Evolutionary conservation across 1,140 invertebrate species (phyloP), one percentile per base, ranked within the genome.

Genomic region (Brachionus sp.): DNA sequence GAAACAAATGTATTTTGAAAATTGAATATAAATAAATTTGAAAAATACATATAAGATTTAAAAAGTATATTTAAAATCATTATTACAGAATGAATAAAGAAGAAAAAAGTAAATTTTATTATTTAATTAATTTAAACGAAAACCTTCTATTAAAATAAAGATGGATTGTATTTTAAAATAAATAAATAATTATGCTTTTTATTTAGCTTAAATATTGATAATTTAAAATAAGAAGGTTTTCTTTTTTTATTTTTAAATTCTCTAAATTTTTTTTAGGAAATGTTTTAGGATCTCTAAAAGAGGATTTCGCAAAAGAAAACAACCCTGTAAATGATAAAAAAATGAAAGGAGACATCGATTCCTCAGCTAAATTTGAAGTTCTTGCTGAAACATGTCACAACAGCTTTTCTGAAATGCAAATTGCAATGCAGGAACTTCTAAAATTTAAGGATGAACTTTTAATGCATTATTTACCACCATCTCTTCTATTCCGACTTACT

Each of bases 401-500:
- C 16, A 64, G 39, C 13, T 84, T 84, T 23, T 66, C 80, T 23
- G 80, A 82, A 82, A 25, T 70, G 4, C 57, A 82, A 66, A 10
- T 50, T 16, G 10, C 62, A 77, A 64, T 84, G 53, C 83, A 84
- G 12, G 83, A 89, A 86, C 82, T 88, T 10, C 83, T 88, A 25
- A 86, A 86, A n/a, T 84, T 89, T 78, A 89, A 89, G 84, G 87
- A 88, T 86, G 86, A 88, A 75, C 83, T 89, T 84, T 82, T 89
- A 12, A 85, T 86, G 25, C 87, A 89, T 84, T 73, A 85, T 77
- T 83, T 89, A 57, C 88, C 88, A 3, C 86, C 88, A n/a, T 86
- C 85, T 70, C 83, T 88, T 10, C 84, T 88, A 16, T 85, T 87
- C 6, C 86, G 87, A 78, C 82, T 88, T n/a, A 86, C 88, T 4